Percentiles rank a stretch among this genome's conserved stretches.
Evolutionary conservation across 2,888 invertebrate genomes (phyloP).

Genomic region (Caenorhabditis imperialis): DNA sequence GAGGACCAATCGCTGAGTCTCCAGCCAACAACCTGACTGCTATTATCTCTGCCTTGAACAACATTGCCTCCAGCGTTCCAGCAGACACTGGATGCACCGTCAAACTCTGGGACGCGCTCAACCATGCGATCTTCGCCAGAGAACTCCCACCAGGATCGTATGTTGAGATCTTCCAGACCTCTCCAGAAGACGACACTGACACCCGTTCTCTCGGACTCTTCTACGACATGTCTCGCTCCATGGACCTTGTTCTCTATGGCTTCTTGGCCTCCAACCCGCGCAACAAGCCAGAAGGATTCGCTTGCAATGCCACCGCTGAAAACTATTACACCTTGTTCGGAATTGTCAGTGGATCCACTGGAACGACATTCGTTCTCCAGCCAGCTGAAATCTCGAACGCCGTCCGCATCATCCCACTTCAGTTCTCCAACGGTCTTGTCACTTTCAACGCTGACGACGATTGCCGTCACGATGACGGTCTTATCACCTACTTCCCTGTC

Average conservation of each 20-base stretch:
- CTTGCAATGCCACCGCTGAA: constrained; percentile 56
- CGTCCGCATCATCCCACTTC: constrained; percentile 57
- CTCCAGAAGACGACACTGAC: constrained; percentile 60
- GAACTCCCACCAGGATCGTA: constrained; percentile 57
- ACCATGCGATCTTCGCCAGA: constrained; percentile 49
- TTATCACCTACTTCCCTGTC: constrained; percentile 62
- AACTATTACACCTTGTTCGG: constrained; percentile 57
- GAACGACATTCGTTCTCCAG: constrained; percentile 51
- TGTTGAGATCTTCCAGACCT: constrained; percentile 63
- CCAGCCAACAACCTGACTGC: constrained; percentile 40
- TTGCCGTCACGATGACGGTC: constrained; percentile 48
- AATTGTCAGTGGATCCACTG: constrained; percentile 55
- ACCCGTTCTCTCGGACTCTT: constrained; percentile 39
- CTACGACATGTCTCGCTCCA: constrained; percentile 53
- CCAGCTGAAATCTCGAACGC: constrained; percentile 47
- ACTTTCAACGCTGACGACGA: constrained; percentile 43
- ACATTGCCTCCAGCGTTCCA: constrained; percentile 30
- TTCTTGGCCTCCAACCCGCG: constrained; percentile 41
- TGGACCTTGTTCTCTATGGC: constrained; percentile 52
- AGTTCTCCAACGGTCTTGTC: constrained; percentile 57
- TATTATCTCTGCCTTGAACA: constrained; percentile 43
- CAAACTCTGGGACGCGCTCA: constrained; percentile 62
- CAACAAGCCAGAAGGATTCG: constrained; percentile 48
- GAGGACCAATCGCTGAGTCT: constrained; percentile 56
- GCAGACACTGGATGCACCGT: constrained; percentile 60